A percentile compares a stretch with the other conserved stretches of the same genome.
phyloP scores from a whole-genome alignment of 35 echinoderm and acorn worm species.

The Ptychodera flava region DNA sequence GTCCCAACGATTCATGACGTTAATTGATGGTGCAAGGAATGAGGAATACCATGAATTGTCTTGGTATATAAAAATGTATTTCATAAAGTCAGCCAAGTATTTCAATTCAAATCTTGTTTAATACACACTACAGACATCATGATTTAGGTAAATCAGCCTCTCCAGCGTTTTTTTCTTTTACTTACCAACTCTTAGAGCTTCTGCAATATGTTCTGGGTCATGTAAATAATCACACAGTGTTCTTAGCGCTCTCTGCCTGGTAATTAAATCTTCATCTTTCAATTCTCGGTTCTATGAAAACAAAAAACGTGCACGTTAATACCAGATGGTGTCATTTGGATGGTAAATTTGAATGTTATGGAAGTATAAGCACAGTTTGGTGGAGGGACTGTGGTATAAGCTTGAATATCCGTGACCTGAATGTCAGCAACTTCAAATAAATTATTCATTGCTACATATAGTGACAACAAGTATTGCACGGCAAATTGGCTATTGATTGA shows the following conservation, averaged over 20 bases:
- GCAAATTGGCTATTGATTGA: too few relatives aligned
- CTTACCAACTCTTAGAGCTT: slow-evolving; percentile 80
- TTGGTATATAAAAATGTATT: too few relatives aligned
- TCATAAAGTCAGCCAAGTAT: too few relatives aligned
- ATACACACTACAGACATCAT: too few relatives aligned
- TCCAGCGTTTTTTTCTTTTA: background rate
- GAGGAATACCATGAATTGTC: too few relatives aligned
- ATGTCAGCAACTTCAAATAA: background rate
- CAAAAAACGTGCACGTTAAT: background rate
- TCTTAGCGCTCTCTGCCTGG: slow-evolving; percentile 82
- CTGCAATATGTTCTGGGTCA: slow-evolving; percentile 96
- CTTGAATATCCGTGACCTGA: background rate
- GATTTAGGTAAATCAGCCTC: too few relatives aligned
- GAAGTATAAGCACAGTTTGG: background rate
- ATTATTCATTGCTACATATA: background rate
- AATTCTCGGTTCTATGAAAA: slow-evolving; percentile 79
- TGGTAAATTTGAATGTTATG: background rate
- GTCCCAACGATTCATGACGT: too few relatives aligned
- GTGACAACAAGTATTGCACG: background rate
- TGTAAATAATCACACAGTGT: slow-evolving; percentile 95
- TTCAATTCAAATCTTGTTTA: too few relatives aligned
- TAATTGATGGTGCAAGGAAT: too few relatives aligned
- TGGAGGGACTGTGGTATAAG: background rate
- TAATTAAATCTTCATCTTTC: slow-evolving; percentile 79
- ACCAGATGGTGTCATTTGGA: background rate